phyloP scores from a whole-genome alignment of 2,888 invertebrate species.

The Noctua janthe region DNA sequence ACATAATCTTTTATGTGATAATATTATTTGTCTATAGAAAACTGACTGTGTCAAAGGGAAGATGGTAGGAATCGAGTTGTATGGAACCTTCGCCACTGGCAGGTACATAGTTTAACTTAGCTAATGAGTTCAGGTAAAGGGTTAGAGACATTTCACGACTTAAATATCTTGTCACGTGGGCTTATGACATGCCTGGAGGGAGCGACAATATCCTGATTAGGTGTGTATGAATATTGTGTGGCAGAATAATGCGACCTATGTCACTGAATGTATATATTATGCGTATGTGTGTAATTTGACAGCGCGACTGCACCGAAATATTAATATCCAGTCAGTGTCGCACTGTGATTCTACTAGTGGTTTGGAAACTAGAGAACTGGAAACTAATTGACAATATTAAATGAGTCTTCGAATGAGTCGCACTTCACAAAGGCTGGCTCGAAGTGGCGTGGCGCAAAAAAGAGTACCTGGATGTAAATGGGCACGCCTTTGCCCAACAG shows the following conservation, averaged over 20 bases:
- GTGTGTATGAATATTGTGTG: not conserved
- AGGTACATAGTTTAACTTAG: not conserved
- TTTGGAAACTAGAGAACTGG: slow-evolving; percentile 1
- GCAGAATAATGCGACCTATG: not conserved
- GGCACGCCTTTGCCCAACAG: not conserved
- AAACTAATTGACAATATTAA: slow-evolving; percentile 12
- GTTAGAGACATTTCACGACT: not conserved
- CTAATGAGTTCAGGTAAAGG: not conserved
- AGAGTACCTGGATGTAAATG: not conserved
- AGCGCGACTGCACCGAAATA: slow-evolving; percentile 21
- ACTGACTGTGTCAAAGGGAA: too few relatives aligned
- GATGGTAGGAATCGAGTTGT: too few relatives aligned
- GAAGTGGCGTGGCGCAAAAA: not conserved
- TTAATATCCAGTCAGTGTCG: slow-evolving; percentile 13
- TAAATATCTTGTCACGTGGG: slow-evolving; percentile 8
- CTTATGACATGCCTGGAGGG: slow-evolving; percentile 1
- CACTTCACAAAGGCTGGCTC: not conserved
- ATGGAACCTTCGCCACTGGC: too few relatives aligned
- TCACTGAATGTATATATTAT: not conserved
- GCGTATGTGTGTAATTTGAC: not conserved
- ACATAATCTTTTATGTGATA: too few relatives aligned
- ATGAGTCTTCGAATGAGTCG: not conserved
- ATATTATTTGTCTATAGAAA: too few relatives aligned
- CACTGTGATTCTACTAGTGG: not conserved
- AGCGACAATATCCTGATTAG: slow-evolving; percentile 8